A percentile compares a stretch with the other conserved stretches of the same genome.
These are phyloP conservation scores for Megathymus violae DNA, from an alignment of 1,140 invertebrate genomes.

Conservation along the genomic window DNA sequence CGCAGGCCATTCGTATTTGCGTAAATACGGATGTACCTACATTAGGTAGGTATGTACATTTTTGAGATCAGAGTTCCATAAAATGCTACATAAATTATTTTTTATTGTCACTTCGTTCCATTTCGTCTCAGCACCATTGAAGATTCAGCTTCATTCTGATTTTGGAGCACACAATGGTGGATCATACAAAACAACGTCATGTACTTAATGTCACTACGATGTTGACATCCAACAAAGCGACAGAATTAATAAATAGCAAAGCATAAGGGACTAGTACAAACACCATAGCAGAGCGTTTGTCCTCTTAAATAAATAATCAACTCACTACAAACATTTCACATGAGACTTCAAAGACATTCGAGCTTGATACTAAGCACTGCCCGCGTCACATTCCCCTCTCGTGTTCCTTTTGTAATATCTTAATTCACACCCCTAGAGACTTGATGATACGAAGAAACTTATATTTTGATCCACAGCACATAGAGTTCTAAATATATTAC, in stretches of 20 bases:
- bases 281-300: constrained; percentile 41
- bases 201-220: background rate
- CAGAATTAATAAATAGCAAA: background rate
- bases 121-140: no score
- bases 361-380: constrained; percentile 74
- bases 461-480: constrained; percentile 14
- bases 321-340: constrained; percentile 61
- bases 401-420: constrained; percentile 71
- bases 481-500: constrained; percentile 41
- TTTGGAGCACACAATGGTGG: no score
- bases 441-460: constrained; percentile 25
- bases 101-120: no score
- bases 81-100: no score
- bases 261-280: constrained; percentile 14
- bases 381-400: constrained; percentile 69
- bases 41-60: no score
- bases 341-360: constrained; percentile 71
- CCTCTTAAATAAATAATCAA: constrained; percentile 58
- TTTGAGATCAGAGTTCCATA: no score
- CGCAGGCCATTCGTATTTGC: no score
- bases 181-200: no score
- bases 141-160: no score
- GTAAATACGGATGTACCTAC: no score
- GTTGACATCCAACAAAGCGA: constrained; percentile 1
- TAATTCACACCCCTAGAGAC: constrained; percentile 78